phyloP scores from a whole-genome alignment of 1,140 invertebrate species.

The Sycobia sp. region DNA sequence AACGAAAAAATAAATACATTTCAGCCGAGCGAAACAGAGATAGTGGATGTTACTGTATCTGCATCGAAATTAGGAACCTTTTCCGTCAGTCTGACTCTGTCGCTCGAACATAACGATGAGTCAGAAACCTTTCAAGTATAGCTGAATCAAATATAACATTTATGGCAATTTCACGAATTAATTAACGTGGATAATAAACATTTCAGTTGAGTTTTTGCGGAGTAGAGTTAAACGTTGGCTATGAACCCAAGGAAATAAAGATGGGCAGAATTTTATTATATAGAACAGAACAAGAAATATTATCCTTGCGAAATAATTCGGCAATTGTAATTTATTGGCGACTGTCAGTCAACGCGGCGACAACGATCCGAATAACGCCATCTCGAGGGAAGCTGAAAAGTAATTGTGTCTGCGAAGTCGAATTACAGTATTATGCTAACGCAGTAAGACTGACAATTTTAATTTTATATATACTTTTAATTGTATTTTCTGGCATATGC shows the following conservation, averaged over 20 bases:
- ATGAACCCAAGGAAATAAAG: conserved; percentile 41
- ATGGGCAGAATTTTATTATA: conserved; percentile 43
- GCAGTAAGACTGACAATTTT: conserved; percentile 33
- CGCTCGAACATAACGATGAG: conserved; percentile 44
- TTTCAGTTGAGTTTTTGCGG: conserved; percentile 41
- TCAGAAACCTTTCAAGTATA: conserved; percentile 42
- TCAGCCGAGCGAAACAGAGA: conserved; percentile 30
- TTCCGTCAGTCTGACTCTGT: conserved; percentile 38
- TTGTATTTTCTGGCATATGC: too few relatives aligned
- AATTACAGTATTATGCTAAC: conserved; percentile 41
- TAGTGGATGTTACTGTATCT: conserved; percentile 39
- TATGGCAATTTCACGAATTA: background rate
- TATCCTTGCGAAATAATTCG: conserved; percentile 42
- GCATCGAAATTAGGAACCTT: conserved; percentile 37
- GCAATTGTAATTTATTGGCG: conserved; percentile 41
- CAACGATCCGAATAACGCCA: conserved; percentile 39
- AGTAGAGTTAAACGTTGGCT: conserved; percentile 41
- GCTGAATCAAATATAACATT: background rate
- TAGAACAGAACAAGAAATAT: conserved; percentile 32
- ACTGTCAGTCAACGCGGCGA: conserved; percentile 14
- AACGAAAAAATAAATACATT: conserved; percentile 2
- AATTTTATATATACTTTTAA: too few relatives aligned
- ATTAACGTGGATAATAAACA: conserved; percentile 3
- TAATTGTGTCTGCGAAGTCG: conserved; percentile 29
- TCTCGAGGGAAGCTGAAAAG: conserved; percentile 31